Conservation (phyloP, 2,113 vertebrate genomes). For the Platanista minor region DNA sequence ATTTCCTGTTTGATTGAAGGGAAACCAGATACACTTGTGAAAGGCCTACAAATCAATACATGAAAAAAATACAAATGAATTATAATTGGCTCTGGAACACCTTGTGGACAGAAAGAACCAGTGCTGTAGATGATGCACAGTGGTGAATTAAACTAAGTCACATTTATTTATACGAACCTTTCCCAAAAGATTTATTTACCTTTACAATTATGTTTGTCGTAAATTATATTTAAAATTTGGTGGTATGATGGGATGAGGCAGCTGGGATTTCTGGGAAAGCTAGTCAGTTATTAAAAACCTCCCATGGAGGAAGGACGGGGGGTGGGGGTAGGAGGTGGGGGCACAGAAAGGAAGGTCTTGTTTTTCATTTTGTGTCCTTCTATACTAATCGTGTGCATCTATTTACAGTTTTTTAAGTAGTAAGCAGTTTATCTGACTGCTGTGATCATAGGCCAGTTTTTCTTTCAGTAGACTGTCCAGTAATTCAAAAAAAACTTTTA, state of each 20-base stretch:
- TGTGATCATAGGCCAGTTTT: background rate
- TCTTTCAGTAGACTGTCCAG: background rate
- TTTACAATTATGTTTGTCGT: background rate
- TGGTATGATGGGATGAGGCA: background rate
- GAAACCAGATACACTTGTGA: background rate
- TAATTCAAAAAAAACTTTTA: conserved; percentile 15
- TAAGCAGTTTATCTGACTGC: background rate
- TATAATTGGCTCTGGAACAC: background rate
- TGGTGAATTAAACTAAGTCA: background rate
- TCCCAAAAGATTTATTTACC: background rate
- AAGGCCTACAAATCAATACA: background rate
- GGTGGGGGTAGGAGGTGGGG: background rate
- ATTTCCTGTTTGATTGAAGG: background rate
- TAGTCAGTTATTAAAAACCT: background rate
- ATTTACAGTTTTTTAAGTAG: background rate
- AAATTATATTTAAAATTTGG: conserved; percentile 38
- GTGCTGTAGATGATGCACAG: background rate
- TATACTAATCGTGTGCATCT: background rate
- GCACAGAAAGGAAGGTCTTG: background rate
- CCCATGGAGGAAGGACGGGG: background rate
- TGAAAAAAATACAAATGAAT: background rate
- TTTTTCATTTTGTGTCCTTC: conserved; percentile 19
- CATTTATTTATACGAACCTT: background rate
- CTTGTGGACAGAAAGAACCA: background rate
- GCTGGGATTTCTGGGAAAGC: background rate